These are phyloP conservation scores for Leptatherina wallacei DNA, from an alignment of 2,797 vertebrate genomes.

Conservation along the genomic window DNA sequence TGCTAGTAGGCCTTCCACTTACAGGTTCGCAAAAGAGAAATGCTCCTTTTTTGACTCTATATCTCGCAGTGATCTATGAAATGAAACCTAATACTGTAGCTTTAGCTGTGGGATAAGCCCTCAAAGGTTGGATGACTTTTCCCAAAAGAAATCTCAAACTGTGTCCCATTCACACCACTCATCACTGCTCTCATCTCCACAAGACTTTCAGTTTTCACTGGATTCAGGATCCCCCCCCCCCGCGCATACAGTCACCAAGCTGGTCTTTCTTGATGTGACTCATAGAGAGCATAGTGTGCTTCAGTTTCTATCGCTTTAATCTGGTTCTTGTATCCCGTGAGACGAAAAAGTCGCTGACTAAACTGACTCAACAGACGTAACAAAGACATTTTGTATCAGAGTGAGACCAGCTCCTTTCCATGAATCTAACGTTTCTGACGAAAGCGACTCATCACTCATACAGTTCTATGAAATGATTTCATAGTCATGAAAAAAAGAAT, in stretches of 20 bases:
- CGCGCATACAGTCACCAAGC: slow-evolving; percentile 43
- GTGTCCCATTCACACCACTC: slow-evolving; percentile 46
- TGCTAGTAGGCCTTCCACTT: slow-evolving; percentile 35
- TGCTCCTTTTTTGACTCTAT: slow-evolving; percentile 57
- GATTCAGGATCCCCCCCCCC: slow-evolving; percentile 46
- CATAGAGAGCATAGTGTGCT: slow-evolving; percentile 64
- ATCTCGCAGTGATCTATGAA: slow-evolving; percentile 68
- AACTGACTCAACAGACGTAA: slow-evolving; percentile 16
- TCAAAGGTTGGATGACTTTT: slow-evolving; percentile 66
- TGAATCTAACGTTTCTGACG: background rate
- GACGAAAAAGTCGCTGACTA: slow-evolving; percentile 38
- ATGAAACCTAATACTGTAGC: slow-evolving; percentile 65
- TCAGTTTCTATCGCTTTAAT: slow-evolving; percentile 39
- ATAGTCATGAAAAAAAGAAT: background rate
- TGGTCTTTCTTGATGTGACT: slow-evolving; percentile 66
- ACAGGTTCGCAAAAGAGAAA: slow-evolving; percentile 46
- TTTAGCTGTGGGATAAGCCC: slow-evolving; percentile 60
- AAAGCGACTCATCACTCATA: background rate
- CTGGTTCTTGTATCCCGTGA: slow-evolving; percentile 36
- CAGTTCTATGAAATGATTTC: background rate
- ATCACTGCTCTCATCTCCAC: slow-evolving; percentile 55
- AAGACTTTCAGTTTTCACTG: slow-evolving; percentile 59
- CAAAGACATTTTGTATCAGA: slow-evolving; percentile 14
- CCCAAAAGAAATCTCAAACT: slow-evolving; percentile 54
- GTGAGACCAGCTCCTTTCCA: slow-evolving; percentile 17